phyloP scores from a whole-genome alignment of 2,888 invertebrate species.

The Erebia ligea region DNA sequence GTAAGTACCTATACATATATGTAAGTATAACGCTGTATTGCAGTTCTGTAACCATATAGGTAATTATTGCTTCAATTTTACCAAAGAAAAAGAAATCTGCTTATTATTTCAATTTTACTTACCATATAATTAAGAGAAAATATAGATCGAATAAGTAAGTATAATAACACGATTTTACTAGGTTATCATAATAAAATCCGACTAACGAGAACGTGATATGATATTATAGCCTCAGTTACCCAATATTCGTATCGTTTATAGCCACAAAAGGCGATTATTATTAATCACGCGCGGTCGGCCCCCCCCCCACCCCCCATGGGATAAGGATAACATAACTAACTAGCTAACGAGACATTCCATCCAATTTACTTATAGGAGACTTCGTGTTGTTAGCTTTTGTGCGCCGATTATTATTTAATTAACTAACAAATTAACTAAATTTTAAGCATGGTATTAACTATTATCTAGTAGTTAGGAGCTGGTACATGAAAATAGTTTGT shows the following conservation, averaged over 20 bases:
- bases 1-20: no score
- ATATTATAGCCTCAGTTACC: background rate
- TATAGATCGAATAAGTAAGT: no score
- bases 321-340: slow-evolving; percentile 2
- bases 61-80: no score
- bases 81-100: no score
- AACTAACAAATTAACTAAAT: slow-evolving; percentile 1
- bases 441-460: background rate
- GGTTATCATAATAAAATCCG: background rate
- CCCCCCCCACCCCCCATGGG: background rate
- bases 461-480: background rate
- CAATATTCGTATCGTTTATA: slow-evolving; percentile 10
- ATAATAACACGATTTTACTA: no score
- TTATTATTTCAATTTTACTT: no score
- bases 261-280: slow-evolving; percentile 1
- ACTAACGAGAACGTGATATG: background rate
- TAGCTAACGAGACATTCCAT: slow-evolving; percentile 1
- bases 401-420: slow-evolving; percentile 11
- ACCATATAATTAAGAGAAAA: no score
- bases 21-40: no score
- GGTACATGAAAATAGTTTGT: no score
- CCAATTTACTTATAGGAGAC: slow-evolving; percentile 12
- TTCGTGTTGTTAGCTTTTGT: slow-evolving; percentile 1
- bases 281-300: slow-evolving; percentile 8
- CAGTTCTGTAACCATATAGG: no score